Conservation (phyloP, 2,888 invertebrate species). For the Calameuta filiformis region DNA sequence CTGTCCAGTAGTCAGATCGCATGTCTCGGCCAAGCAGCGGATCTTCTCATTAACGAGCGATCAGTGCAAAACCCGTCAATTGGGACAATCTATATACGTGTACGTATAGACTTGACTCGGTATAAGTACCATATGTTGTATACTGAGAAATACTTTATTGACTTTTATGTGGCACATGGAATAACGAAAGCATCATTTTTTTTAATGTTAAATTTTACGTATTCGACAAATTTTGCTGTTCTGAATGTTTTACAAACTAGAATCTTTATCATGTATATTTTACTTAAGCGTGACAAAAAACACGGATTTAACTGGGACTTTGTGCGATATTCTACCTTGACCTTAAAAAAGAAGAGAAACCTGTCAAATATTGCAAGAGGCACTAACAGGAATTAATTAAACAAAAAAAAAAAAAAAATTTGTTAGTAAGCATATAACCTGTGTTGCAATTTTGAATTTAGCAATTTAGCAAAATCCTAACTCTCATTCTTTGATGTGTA, state of each 20-base stretch:
- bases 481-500: not conserved
- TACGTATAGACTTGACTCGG: not conserved
- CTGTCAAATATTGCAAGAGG: not conserved
- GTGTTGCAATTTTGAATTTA: not conserved
- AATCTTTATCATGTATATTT: not conserved
- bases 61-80: not conserved
- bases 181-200: not conserved
- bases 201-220: not conserved
- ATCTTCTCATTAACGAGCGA: not conserved
- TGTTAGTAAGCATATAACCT: not conserved
- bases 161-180: not conserved
- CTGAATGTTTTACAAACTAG: not conserved
- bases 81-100: not conserved
- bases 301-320: not conserved
- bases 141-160: not conserved
- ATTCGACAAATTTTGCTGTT: not conserved
- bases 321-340: not conserved
- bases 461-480: not conserved
- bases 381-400: not conserved
- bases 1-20: not conserved
- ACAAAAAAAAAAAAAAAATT: not conserved
- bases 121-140: not conserved
- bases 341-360: not conserved
- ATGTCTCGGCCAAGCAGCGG: not conserved
- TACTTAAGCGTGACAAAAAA: not conserved